Conservation (phyloP, 2,888 invertebrate species). For the Syrphus vitripennis region DNA sequence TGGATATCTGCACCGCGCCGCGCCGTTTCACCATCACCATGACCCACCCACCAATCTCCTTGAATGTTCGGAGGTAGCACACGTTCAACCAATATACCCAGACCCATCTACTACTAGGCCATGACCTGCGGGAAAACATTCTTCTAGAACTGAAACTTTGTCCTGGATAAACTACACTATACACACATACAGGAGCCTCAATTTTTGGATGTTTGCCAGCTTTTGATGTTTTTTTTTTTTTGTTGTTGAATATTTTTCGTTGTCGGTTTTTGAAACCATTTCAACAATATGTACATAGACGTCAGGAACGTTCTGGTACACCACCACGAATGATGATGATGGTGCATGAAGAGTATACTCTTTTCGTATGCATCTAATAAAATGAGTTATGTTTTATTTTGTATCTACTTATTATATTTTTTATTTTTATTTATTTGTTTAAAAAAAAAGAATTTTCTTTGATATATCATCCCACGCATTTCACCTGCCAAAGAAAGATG, state of each 20-base stretch:
- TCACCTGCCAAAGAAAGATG: conserved; percentile 39
- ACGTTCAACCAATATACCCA: not conserved
- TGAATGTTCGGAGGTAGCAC: not conserved
- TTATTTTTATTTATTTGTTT: not conserved
- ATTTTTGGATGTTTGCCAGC: conserved; percentile 64
- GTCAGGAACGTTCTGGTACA: conserved; percentile 23
- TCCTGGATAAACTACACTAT: conserved; percentile 48
- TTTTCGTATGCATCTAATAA: not conserved
- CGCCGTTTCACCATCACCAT: not conserved
- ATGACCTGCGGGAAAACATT: conserved; percentile 49
- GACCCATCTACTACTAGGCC: conserved; percentile 49
- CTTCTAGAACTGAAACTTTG: conserved; percentile 66
- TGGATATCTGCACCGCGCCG: conserved; percentile 27
- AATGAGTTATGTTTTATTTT: conserved; percentile 35
- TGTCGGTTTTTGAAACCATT: conserved; percentile 22
- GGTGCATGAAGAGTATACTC: not conserved
- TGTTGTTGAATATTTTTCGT: not conserved
- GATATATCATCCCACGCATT: not conserved
- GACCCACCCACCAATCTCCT: not conserved
- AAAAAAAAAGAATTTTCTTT: conserved; percentile 16
- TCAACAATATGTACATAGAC: conserved; percentile 26
- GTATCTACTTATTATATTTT: not conserved
- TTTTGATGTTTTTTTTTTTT: not conserved
- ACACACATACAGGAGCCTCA: conserved; percentile 13
- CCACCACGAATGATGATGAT: conserved; percentile 12